Percentiles rank a stretch among this genome's conserved stretches.
Evolutionary conservation across 2,888 invertebrate genomes (phyloP).

Genomic region (Prenolepis imparis): DNA sequence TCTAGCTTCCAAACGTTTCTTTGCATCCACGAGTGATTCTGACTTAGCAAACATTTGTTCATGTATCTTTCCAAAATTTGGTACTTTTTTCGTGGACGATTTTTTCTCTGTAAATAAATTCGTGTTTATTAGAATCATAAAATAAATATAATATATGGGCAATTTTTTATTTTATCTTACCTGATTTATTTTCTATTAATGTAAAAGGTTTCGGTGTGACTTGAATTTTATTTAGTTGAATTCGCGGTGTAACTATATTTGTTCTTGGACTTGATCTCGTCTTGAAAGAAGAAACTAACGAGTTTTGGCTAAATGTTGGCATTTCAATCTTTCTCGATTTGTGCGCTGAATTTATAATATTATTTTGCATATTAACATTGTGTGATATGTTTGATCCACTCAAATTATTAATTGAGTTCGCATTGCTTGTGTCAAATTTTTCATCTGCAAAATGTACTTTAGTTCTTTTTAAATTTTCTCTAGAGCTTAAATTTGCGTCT

Average conservation of each 20-base stretch:
- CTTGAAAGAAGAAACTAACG: neutral
- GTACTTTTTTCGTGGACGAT: constrained; percentile 87
- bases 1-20: constrained; percentile 77
- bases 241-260: neutral
- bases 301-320: neutral
- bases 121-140: neutral
- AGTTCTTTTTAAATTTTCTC: constrained; percentile 62
- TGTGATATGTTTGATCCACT: neutral
- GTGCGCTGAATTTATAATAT: neutral
- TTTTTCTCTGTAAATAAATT: constrained; percentile 70
- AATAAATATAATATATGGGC: neutral
- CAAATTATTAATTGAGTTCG: neutral
- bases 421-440: neutral
- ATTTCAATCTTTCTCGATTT: neutral
- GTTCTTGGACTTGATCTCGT: neutral
- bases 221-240: neutral
- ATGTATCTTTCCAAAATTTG: constrained; percentile 91
- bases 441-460: constrained; percentile 74
- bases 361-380: neutral
- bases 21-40: constrained; percentile 89
- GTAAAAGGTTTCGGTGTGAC: neutral
- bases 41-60: constrained; percentile 89
- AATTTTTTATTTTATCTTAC: constrained; percentile 40
- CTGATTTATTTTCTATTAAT: constrained; percentile 5
- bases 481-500: constrained; percentile 39